Evolutionary conservation across 2,113 vertebrate species (phyloP), one percentile per base, ranked within the genome.

Genomic region (Callipepla squamata): DNA sequence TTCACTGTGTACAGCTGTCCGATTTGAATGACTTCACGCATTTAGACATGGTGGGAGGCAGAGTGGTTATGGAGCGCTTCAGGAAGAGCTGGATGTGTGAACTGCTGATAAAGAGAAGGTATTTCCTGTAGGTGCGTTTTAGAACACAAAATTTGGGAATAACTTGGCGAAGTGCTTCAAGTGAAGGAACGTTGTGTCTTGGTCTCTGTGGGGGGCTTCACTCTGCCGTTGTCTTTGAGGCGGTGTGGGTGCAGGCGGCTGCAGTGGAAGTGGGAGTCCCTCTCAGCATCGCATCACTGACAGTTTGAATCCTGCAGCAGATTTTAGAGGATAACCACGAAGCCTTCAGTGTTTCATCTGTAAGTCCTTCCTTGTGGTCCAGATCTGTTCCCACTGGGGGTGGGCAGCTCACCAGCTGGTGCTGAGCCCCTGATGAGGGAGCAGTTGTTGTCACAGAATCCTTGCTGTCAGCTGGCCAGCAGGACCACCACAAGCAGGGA

Each of bases 1-100:
- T 42, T 91, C 50, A 30, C 13, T 57, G 50, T 88, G 42, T 67
- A 12, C 17, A 30, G 38, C 78, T 90, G 67, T 86, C 45, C 73
- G 62, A 65, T 75, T 89, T 90, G 48, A 84, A 28, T 40, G 73
- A 85, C 85, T 95, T 95, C 73, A 75, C 57, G 66, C 77, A 25
- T 87, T 85, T 80, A 63, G 75, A 58, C 72, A 65, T 80, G 55
- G 59, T 26, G 85, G 73, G 68, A 63, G 85, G 42, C 78, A 40
- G 76, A 85, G 78, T 76, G 79, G 53, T 70, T 77, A 13, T 59
- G 59, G 8, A 61, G 16, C 69, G 28, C 61, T 87, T 91, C 51
- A 67, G 81, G 38, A 62, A 59, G 44, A 87, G 61, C 18, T 44
- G 13, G 30, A n/a, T 28, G 25, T 74, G 80, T 58, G 58, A 89